A percentile compares a stretch with the other conserved stretches of the same genome.
Evolutionary conservation across 1,140 invertebrate genomes (phyloP).

Genomic region (Linepithema humile): DNA sequence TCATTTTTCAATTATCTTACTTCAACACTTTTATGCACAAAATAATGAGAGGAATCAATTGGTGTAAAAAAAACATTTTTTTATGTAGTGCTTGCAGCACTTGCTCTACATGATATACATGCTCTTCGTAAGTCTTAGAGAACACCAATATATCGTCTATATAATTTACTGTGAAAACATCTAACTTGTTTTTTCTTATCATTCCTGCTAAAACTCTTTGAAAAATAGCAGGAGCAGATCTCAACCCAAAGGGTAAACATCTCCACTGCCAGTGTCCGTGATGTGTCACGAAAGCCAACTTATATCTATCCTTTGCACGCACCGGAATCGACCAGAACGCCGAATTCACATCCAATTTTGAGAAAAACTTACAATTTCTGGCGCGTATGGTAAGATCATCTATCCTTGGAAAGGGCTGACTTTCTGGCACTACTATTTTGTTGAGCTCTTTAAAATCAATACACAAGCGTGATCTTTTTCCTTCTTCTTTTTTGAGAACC

Average conservation of each 20-base stretch:
- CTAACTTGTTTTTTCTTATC: too few species aligned
- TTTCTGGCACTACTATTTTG: conserved; percentile 68
- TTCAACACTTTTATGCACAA: too few species aligned
- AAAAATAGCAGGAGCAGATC: conserved; percentile 70
- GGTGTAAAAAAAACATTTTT: too few species aligned
- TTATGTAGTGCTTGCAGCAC: neutral
- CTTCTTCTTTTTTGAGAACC: too few species aligned
- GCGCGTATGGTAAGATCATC: conserved; percentile 70
- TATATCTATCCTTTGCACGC: conserved; percentile 14
- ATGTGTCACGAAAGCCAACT: conserved; percentile 22
- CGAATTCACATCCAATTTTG: conserved; percentile 65
- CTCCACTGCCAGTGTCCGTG: conserved; percentile 26
- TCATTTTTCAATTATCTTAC: too few species aligned
- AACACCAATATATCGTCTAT: conserved; percentile 39
- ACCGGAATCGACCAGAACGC: conserved; percentile 70
- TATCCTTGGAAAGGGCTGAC: conserved; percentile 68
- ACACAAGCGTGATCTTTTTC: conserved; percentile 57
- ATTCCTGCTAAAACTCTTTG: conserved; percentile 32
- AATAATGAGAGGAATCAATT: too few species aligned
- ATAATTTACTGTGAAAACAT: conserved; percentile 30
- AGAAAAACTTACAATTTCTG: conserved; percentile 62
- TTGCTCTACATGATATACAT: conserved; percentile 10
- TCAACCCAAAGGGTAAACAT: conserved; percentile 74
- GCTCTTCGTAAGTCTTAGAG: conserved; percentile 27
- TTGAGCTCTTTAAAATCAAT: too few species aligned